Conservation (phyloP, 2,888 invertebrate genomes). For the Elegia similella region DNA sequence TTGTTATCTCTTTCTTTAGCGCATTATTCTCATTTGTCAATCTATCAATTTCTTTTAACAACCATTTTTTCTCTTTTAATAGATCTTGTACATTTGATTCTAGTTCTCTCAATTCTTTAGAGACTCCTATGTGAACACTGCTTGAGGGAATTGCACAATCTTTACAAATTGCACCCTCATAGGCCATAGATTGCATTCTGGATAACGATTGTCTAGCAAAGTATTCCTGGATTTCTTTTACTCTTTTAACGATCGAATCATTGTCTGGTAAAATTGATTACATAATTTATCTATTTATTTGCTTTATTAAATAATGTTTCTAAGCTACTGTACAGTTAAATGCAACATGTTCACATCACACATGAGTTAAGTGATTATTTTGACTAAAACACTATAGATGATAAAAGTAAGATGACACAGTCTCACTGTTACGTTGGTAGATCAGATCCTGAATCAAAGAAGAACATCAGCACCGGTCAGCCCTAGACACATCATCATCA, state of each 20-base stretch:
- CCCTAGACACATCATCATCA: too few species aligned
- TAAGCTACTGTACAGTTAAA: not conserved
- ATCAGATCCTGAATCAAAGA: too few species aligned
- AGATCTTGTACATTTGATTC: not conserved
- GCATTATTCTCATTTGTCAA: constrained; percentile 51
- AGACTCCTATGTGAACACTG: not conserved
- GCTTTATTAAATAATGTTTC: not conserved
- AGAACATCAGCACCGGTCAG: too few species aligned
- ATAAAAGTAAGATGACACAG: too few species aligned
- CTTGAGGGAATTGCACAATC: not conserved
- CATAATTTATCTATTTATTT: not conserved
- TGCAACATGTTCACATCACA: too few species aligned
- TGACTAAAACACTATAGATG: too few species aligned
- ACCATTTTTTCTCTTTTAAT: constrained; percentile 40
- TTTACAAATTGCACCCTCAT: not conserved
- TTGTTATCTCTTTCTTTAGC: constrained; percentile 54
- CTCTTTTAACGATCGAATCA: constrained; percentile 27
- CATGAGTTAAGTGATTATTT: too few species aligned
- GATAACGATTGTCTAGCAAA: constrained; percentile 36
- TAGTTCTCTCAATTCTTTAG: not conserved
- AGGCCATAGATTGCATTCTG: constrained; percentile 25
- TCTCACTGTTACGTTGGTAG: too few species aligned
- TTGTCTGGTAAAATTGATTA: constrained; percentile 13
- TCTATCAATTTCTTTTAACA: constrained; percentile 47
- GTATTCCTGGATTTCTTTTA: constrained; percentile 33